Evolutionary conservation across 2,113 vertebrate species (phyloP).

Genomic region (Thinocorus orbignyianus): DNA sequence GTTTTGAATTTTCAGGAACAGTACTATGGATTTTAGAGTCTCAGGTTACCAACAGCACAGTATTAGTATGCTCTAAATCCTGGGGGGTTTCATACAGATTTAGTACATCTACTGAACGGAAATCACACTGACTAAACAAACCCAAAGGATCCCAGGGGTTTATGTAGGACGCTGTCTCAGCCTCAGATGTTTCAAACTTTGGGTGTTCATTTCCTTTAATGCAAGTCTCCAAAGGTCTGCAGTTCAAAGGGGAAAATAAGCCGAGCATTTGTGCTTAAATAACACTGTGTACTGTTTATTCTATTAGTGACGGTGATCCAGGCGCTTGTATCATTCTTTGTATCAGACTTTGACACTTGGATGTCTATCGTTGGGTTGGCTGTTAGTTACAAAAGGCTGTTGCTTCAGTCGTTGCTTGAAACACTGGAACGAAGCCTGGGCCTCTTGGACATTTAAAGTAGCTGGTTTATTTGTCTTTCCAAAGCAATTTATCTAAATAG

Average conservation of each 20-base stretch:
- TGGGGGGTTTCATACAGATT: neutral
- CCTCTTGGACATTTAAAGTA: slow-evolving; percentile 75
- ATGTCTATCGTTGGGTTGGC: slow-evolving; percentile 56
- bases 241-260: neutral
- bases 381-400: slow-evolving; percentile 71
- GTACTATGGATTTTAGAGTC: neutral
- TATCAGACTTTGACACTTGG: slow-evolving; percentile 72
- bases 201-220: slow-evolving; percentile 16
- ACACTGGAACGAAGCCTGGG: slow-evolving; percentile 70
- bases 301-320: slow-evolving; percentile 11
- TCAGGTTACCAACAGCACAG: neutral
- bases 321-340: slow-evolving; percentile 27
- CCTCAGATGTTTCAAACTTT: neutral
- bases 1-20: neutral
- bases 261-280: neutral
- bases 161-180: neutral
- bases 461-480: slow-evolving; percentile 79
- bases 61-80: neutral
- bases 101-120: neutral
- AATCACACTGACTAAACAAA: neutral
- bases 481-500: slow-evolving; percentile 76
- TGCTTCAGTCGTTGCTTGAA: slow-evolving; percentile 71
- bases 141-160: neutral
- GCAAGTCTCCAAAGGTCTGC: neutral
- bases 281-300: slow-evolving; percentile 28